Conservation (phyloP, 2,797 vertebrate genomes). For the Peromyscus aztecus region DNA sequence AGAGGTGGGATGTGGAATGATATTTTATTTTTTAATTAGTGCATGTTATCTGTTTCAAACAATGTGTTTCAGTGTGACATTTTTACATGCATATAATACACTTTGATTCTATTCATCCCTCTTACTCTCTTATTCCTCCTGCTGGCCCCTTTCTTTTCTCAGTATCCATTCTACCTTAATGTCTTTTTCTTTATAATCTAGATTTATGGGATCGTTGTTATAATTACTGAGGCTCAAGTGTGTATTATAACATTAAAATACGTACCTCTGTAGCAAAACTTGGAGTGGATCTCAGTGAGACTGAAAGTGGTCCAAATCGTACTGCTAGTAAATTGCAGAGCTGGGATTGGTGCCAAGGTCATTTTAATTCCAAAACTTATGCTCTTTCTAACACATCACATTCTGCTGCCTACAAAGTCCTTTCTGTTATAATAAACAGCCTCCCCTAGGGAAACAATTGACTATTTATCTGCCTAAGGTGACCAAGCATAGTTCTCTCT, state of each 20-base stretch:
- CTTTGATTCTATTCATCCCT: neutral
- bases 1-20: neutral
- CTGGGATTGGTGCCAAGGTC: conserved; percentile 72
- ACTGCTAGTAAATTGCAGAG: conserved; percentile 57
- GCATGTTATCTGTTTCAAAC: neutral
- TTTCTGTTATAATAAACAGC: conserved; percentile 60
- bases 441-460: conserved; percentile 63
- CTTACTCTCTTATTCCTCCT: neutral
- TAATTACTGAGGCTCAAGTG: conserved; percentile 37
- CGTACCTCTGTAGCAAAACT: neutral
- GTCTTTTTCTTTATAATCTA: neutral
- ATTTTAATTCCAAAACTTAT: conserved; percentile 73
- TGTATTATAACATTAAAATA: conserved; percentile 27
- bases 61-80: neutral
- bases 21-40: neutral
- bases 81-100: neutral
- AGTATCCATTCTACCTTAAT: neutral
- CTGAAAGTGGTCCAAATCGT: conserved; percentile 57
- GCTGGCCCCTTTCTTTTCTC: neutral
- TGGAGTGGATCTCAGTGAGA: neutral
- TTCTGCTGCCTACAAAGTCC: conserved; percentile 30
- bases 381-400: conserved; percentile 58
- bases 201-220: neutral
- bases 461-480: conserved; percentile 50
- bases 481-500: conserved; percentile 30